Evolutionary conservation across 2,888 invertebrate species (phyloP), one percentile per base, ranked within the genome.

Genomic region (Seira sanloemensis): DNA sequence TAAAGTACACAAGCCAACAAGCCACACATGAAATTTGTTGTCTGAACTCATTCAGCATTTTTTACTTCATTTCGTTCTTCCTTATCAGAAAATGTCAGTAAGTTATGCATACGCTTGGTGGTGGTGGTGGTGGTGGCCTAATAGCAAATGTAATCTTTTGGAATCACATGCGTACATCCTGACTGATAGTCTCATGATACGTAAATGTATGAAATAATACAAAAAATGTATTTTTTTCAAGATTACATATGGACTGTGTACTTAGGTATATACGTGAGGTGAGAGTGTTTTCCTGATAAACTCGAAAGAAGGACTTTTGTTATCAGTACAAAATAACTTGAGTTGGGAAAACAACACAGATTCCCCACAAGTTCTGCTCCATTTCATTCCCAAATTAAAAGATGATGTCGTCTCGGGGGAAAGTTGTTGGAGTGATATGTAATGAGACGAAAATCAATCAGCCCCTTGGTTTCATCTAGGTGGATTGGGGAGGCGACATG

Each of bases 1-100:
- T 68, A 76, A 76, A 68, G 76, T 76, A 68, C 50, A 68, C 19
- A 54, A 12, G 46, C 50, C n/a, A n/a, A n/a, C n/a, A 50, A 50
- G 50, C 50, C 50, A 50, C 50, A 50, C 50, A 50, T 18, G 16
- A 50, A 50, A 50, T 50, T 50, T 50, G 5, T 50, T 50, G 50
- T 50, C 50, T 50, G 50, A 50, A 50, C 50, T 50, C 50, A 50
- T 50, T 50, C 50, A 50, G 50, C 50, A 50, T 50, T 50, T 50
- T 50, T 50, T 50, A 50, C 2, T 12, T 50, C 1, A 12, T 1
- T 12, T 50, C n/a, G n/a, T 50, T 50, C 50, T n/a, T 50, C 50
- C 50, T 50, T 50, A 50, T 50, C 50, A 50, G 50, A 50, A 50
- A 50, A 50, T 50, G 50, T 50, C 50, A 50, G 50, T 50, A 7